These are phyloP conservation scores for Chionodraco myersi DNA, from an alignment of 2,113 vertebrate genomes.

Conservation along the genomic window DNA sequence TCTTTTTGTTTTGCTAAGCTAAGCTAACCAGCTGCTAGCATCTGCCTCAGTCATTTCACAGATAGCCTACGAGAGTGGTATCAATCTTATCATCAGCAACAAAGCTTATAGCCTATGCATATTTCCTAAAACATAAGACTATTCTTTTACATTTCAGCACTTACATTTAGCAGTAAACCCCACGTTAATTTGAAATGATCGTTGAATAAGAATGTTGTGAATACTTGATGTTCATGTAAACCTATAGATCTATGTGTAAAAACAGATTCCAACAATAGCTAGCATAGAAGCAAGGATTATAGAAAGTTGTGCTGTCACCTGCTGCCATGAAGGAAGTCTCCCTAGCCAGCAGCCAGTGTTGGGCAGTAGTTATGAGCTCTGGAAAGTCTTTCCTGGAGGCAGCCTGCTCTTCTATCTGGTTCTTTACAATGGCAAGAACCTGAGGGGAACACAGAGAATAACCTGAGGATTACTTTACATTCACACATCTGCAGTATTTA, in stretches of 20 bases:
- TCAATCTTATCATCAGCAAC: background rate
- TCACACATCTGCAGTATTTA: background rate
- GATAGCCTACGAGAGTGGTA: too few species aligned
- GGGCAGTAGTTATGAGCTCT: constrained; percentile 89
- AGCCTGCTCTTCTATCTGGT: constrained; percentile 93
- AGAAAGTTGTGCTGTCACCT: constrained; percentile 56
- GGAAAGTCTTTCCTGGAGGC: constrained; percentile 89
- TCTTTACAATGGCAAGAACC: constrained; percentile 95
- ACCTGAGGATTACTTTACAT: background rate
- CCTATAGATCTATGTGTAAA: background rate
- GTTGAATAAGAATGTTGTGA: background rate
- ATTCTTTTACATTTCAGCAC: background rate
- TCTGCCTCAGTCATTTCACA: background rate
- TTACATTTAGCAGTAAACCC: background rate
- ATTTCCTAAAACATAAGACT: background rate
- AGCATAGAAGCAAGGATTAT: background rate
- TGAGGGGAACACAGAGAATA: constrained; percentile 54
- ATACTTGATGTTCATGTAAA: background rate
- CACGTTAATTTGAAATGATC: background rate
- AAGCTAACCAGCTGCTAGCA: background rate
- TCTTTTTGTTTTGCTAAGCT: background rate
- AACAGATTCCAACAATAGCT: background rate
- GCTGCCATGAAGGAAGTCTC: constrained; percentile 79
- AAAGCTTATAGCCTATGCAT: background rate
- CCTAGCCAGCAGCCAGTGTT: constrained; percentile 92